Evolutionary conservation across 1,140 invertebrate species (phyloP).

Genomic region (Dreissena rostriformis): DNA sequence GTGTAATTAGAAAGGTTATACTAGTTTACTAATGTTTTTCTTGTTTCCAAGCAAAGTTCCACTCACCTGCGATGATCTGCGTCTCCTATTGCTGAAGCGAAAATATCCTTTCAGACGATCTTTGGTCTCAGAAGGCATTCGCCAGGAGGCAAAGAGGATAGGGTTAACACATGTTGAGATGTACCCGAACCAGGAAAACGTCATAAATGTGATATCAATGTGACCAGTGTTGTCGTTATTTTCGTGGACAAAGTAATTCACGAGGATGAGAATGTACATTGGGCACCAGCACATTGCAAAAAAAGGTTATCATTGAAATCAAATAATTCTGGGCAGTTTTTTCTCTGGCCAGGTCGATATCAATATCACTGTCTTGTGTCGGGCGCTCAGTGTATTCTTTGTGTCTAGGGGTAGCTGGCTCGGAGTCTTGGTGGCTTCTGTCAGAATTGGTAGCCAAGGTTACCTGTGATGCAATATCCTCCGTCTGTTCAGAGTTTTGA

Average conservation of each 20-base stretch:
- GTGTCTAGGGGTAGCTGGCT: constrained; percentile 12
- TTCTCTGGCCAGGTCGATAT: constrained; percentile 86
- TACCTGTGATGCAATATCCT: constrained; percentile 31
- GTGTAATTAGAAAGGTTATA: background rate
- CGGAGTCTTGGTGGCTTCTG: background rate
- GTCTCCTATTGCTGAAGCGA: constrained; percentile 81
- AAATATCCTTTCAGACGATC: constrained; percentile 86
- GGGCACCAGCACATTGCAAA: constrained; percentile 87
- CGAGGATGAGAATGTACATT: constrained; percentile 86
- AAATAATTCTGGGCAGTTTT: constrained; percentile 87
- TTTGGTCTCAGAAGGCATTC: constrained; percentile 85
- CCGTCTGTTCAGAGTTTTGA: constrained; percentile 28
- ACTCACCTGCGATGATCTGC: constrained; percentile 57
- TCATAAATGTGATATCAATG: constrained; percentile 87
- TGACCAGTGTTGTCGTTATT: constrained; percentile 87
- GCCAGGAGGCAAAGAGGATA: constrained; percentile 85
- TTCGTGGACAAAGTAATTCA: constrained; percentile 86
- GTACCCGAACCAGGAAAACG: constrained; percentile 88
- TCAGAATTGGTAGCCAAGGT: constrained; percentile 43
- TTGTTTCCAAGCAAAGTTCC: background rate
- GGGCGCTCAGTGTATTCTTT: constrained; percentile 57
- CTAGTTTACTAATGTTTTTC: background rate
- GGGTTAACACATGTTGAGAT: constrained; percentile 87
- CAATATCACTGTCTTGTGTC: constrained; percentile 83
- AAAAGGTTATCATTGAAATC: constrained; percentile 85